Evolutionary conservation across 2,888 invertebrate species (phyloP).

Genomic region (Leptinotarsa rubiginosa): DNA sequence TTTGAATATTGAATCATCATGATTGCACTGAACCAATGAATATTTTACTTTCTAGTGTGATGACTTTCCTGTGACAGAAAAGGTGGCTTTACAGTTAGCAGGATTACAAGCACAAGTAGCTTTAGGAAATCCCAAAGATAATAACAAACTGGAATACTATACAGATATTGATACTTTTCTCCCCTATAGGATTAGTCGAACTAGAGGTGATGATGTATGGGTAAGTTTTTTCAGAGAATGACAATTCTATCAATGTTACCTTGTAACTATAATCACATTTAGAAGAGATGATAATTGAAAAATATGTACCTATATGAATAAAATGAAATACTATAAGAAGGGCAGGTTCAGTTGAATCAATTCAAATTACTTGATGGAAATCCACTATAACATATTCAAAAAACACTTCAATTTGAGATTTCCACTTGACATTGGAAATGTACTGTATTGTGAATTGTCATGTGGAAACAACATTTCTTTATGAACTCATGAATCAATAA

Average conservation of each 20-base stretch:
- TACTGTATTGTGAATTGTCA: too few relatives aligned
- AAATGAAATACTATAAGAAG: too few relatives aligned
- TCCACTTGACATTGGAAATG: too few relatives aligned
- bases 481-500: too few relatives aligned
- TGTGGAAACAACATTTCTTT: too few relatives aligned
- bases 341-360: too few relatives aligned
- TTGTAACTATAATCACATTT: background rate
- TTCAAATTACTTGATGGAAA: too few relatives aligned
- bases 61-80: slow-evolving; percentile 94
- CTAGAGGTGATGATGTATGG: slow-evolving; percentile 86
- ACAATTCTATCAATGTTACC: background rate
- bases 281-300: background rate
- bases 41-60: slow-evolving; percentile 76
- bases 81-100: slow-evolving; percentile 92
- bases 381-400: too few relatives aligned
- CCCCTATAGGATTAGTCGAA: slow-evolving; percentile 83
- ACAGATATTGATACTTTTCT: slow-evolving; percentile 91
- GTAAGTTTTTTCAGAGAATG: slow-evolving; percentile 64
- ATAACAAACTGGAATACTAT: slow-evolving; percentile 86
- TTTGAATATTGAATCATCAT: background rate
- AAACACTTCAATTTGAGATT: too few relatives aligned
- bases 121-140: slow-evolving; percentile 85
- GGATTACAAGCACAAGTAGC: slow-evolving; percentile 95
- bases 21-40: background rate
- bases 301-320: too few relatives aligned